Evolutionary conservation across 2,888 invertebrate species (phyloP).

Genomic region (Latrodectus elegans): DNA sequence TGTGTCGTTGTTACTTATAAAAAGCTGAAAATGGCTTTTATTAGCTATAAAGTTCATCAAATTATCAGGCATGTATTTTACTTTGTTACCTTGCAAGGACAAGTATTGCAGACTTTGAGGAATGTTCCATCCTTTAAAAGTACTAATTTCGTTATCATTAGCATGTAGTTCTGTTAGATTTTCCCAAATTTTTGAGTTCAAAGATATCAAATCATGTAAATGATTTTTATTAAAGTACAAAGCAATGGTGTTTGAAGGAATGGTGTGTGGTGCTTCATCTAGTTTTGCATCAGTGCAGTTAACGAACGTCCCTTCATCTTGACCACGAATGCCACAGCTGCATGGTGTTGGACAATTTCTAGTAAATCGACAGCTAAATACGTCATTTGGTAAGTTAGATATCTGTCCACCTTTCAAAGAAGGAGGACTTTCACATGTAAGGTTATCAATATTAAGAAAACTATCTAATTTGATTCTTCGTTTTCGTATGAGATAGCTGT

Average conservation of each 20-base stretch:
- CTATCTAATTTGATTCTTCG: slow-evolving; percentile 10
- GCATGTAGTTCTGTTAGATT: slow-evolving; percentile 47
- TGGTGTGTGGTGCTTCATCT: not conserved
- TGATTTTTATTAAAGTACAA: slow-evolving; percentile 52
- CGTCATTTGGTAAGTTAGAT: slow-evolving; percentile 5
- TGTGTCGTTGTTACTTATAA: slow-evolving; percentile 28
- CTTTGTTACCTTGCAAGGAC: slow-evolving; percentile 27
- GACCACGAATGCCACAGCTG: slow-evolving; percentile 51
- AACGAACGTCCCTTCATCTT: slow-evolving; percentile 40
- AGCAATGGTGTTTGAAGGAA: slow-evolving; percentile 27
- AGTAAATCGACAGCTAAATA: slow-evolving; percentile 31
- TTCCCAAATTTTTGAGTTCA: slow-evolving; percentile 23
- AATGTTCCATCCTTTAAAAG: slow-evolving; percentile 34
- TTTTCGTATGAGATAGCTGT: slow-evolving; percentile 40
- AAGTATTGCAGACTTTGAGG: slow-evolving; percentile 34
- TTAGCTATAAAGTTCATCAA: slow-evolving; percentile 21
- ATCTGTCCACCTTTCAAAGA: not conserved
- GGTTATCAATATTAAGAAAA: slow-evolving; percentile 16
- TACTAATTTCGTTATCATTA: slow-evolving; percentile 40
- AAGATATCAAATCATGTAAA: not conserved
- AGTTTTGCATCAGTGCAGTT: slow-evolving; percentile 46
- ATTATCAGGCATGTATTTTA: slow-evolving; percentile 9
- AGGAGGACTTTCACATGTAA: slow-evolving; percentile 33
- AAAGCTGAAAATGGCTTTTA: slow-evolving; percentile 23
- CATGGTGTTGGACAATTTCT: slow-evolving; percentile 44